Conservation (phyloP, 2,888 invertebrate species). For the Ceraclea dissimilis region DNA sequence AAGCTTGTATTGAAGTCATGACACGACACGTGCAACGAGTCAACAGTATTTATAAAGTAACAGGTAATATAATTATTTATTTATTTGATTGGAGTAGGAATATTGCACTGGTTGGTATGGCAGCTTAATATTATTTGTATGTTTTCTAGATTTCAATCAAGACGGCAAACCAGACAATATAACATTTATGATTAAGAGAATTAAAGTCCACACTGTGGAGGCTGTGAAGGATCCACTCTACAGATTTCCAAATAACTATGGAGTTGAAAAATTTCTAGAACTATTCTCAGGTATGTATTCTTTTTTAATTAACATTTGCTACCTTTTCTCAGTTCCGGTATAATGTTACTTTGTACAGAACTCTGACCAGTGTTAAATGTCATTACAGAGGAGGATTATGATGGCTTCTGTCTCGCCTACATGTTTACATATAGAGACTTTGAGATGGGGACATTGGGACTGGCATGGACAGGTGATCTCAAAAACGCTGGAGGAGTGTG, state of each 20-base stretch:
- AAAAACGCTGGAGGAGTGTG: constrained; percentile 98
- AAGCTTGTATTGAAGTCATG: constrained; percentile 92
- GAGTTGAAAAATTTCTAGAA: constrained; percentile 97
- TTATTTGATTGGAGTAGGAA: too few relatives aligned
- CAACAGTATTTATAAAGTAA: constrained; percentile 79
- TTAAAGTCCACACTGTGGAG: constrained; percentile 85
- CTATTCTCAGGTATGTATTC: constrained; percentile 74
- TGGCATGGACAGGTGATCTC: constrained; percentile 96
- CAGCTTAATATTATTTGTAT: too few relatives aligned
- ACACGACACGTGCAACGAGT: constrained; percentile 91
- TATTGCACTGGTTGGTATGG: too few relatives aligned
- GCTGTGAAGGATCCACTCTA: constrained; percentile 80
- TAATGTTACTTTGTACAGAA: neutral
- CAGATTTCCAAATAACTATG: constrained; percentile 90
- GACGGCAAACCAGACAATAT: constrained; percentile 89
- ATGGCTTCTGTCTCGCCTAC: constrained; percentile 96
- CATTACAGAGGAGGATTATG: constrained; percentile 89
- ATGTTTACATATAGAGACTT: constrained; percentile 97
- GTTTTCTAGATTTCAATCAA: constrained; percentile 76
- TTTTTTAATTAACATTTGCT: neutral
- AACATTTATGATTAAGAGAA: constrained; percentile 91
- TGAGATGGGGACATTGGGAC: constrained; percentile 90
- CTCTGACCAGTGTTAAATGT: too few relatives aligned
- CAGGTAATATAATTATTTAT: constrained; percentile 55
- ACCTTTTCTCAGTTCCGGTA: neutral